Percentiles rank a stretch among this genome's conserved stretches.
Conservation (phyloP, 2,113 vertebrate species). For the Regulus satrapa region DNA sequence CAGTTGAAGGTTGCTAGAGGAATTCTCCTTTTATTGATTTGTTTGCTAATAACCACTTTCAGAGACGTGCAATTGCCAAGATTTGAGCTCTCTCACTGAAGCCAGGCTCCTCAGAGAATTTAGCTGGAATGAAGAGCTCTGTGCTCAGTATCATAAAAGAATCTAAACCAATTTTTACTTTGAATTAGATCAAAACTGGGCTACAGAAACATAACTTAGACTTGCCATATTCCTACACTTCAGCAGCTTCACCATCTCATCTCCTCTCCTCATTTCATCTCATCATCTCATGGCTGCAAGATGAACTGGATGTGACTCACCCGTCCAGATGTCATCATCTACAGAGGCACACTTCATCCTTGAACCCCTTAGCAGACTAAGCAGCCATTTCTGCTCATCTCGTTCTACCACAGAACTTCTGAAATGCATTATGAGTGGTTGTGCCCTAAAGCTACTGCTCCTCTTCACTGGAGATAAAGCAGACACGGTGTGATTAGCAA, state of each 20-base stretch:
- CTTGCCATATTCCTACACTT: neutral
- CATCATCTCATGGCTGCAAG: neutral
- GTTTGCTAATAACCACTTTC: neutral
- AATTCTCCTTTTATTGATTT: neutral
- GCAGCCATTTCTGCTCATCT: neutral
- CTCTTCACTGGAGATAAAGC: neutral
- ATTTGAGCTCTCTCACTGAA: neutral
- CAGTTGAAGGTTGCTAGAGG: neutral
- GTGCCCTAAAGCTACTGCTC: neutral
- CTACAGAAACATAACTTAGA: neutral
- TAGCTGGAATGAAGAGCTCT: neutral
- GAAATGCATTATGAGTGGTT: neutral
- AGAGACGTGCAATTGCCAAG: neutral
- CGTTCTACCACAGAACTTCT: neutral
- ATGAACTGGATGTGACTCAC: neutral
- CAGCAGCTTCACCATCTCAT: neutral
- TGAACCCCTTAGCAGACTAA: neutral
- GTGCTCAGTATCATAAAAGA: neutral
- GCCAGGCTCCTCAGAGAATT: neutral
- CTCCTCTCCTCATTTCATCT: neutral
- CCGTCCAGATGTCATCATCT: neutral
- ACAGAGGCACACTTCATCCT: neutral
- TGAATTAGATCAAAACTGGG: neutral
- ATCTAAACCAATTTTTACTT: neutral
- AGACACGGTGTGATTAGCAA: neutral